Percentiles rank a stretch among this genome's conserved stretches.
These are phyloP conservation scores for Anguilla obscura DNA, from an alignment of 2,797 vertebrate species.

Conservation along the genomic window DNA sequence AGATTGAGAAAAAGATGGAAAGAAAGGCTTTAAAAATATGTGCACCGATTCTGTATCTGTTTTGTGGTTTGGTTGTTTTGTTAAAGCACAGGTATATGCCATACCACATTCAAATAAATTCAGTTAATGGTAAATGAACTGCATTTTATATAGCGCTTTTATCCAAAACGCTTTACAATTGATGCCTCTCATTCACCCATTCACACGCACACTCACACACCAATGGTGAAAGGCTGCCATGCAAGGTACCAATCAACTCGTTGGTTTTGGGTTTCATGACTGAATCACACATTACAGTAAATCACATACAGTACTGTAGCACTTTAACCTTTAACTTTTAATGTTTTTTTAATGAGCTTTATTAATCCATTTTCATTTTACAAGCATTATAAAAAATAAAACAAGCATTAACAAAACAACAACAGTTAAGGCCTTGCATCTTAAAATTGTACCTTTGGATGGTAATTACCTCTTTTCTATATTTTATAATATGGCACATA, in stretches of 20 bases:
- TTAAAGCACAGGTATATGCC: neutral
- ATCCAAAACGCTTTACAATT: too few relatives aligned
- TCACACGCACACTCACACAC: too few relatives aligned
- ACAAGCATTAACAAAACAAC: too few relatives aligned
- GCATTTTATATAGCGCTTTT: too few relatives aligned
- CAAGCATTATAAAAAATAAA: too few relatives aligned
- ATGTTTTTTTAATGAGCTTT: too few relatives aligned
- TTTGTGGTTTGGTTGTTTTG: neutral
- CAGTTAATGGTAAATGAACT: too few relatives aligned
- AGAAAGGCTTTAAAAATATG: neutral
- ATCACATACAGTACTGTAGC: neutral
- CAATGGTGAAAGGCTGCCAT: too few relatives aligned
- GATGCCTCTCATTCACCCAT: too few relatives aligned
- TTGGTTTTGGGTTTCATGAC: neutral
- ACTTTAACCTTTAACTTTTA: neutral
- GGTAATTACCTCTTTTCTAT: neutral
- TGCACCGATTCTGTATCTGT: neutral
- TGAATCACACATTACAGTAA: neutral
- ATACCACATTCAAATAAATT: neutral
- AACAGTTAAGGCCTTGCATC: neutral
- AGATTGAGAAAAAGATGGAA: neutral
- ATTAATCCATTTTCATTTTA: too few relatives aligned
- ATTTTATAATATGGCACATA: neutral
- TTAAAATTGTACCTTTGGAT: neutral
- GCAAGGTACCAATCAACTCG: too few relatives aligned